Evolutionary conservation across 2,797 vertebrate species (phyloP).

Genomic region (Arctocebus calabarensis): DNA sequence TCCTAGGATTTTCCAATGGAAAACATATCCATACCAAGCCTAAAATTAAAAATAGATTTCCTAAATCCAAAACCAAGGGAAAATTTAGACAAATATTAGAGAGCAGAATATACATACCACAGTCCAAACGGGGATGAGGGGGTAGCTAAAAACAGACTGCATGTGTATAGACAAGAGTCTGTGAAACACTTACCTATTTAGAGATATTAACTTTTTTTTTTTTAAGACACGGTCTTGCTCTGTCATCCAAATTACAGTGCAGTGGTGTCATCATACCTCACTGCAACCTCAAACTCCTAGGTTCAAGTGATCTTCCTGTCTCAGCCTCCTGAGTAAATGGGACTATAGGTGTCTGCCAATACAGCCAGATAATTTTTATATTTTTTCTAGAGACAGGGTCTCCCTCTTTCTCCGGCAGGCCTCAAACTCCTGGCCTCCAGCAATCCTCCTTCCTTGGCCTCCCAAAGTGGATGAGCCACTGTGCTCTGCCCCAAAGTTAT

Average conservation of each 20-base stretch:
- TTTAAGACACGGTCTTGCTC: background rate
- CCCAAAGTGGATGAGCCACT: background rate
- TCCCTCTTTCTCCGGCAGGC: background rate
- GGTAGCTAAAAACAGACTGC: background rate
- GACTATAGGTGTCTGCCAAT: background rate
- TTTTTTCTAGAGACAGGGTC: background rate
- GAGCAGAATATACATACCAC: constrained; percentile 61
- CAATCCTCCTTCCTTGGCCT: background rate
- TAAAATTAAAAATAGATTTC: background rate
- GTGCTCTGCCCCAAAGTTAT: background rate
- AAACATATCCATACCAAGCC: background rate
- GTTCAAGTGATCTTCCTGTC: background rate
- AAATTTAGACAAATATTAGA: constrained; percentile 64
- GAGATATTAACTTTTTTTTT: background rate
- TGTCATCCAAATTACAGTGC: background rate
- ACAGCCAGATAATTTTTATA: background rate
- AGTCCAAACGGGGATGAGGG: background rate
- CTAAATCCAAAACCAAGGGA: background rate
- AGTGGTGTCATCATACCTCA: background rate
- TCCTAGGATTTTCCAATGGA: background rate
- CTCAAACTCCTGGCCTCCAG: background rate
- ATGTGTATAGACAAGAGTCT: background rate
- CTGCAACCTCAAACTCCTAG: background rate
- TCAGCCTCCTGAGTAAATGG: background rate
- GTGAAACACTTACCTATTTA: background rate